phyloP scores from a whole-genome alignment of 2,797 vertebrate species.

The Morus bassanus region DNA sequence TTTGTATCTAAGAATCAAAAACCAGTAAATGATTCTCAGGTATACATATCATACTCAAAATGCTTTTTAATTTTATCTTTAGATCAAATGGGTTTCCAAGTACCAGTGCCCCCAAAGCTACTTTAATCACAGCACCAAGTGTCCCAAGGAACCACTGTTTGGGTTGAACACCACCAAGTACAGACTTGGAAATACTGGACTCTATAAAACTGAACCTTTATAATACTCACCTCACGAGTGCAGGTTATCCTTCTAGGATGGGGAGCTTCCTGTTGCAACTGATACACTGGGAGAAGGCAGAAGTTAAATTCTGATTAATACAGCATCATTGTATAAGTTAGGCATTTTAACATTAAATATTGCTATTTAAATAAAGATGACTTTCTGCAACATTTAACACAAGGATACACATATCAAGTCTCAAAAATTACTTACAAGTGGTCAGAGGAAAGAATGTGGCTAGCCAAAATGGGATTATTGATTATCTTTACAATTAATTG shows the following conservation, averaged over 20 bases:
- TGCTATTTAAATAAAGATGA: neutral
- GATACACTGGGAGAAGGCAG: constrained; percentile 73
- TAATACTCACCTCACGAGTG: constrained; percentile 84
- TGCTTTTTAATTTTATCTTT: neutral
- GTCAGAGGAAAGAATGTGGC: neutral
- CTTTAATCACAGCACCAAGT: neutral
- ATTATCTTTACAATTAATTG: neutral
- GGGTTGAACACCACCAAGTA: neutral
- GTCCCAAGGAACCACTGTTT: neutral
- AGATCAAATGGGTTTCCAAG: neutral
- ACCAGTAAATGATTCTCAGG: neutral
- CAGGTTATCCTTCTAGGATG: constrained; percentile 91
- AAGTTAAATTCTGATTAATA: constrained; percentile 48
- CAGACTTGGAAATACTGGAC: neutral
- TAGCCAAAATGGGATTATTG: neutral
- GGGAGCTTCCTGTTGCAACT: constrained; percentile 86
- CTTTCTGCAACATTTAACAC: neutral
- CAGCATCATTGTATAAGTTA: neutral
- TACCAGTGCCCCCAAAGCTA: neutral
- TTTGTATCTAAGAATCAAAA: neutral
- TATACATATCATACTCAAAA: neutral
- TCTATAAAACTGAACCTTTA: neutral
- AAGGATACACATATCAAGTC: neutral
- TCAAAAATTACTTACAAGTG: neutral
- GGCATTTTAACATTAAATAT: neutral